Evolutionary conservation across 2,888 invertebrate species (phyloP).

Genomic region (Bimastos eiseni): DNA sequence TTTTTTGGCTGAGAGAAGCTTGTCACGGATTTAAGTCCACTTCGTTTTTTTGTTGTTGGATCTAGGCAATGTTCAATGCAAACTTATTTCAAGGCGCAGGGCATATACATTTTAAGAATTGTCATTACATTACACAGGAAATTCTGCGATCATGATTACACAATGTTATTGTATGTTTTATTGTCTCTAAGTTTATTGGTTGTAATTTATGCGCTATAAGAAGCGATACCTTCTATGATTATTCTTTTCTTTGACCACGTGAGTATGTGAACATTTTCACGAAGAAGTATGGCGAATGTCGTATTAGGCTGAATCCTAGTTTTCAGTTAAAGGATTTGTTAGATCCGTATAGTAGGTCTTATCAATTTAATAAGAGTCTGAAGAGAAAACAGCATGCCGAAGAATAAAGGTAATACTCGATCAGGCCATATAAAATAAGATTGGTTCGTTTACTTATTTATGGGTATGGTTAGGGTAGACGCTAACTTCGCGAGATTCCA

Average conservation of each 20-base stretch:
- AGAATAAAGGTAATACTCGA: neutral
- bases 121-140: no score
- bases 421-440: neutral
- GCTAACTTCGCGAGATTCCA: neutral
- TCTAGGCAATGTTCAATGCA: no score
- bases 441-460: neutral
- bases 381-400: slow-evolving; percentile 1
- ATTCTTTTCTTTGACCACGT: slow-evolving; percentile 1
- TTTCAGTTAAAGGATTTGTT: neutral
- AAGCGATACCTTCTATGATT: neutral
- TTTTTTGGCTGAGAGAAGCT: no score
- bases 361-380: neutral
- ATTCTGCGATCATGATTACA: no score
- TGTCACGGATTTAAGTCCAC: no score
- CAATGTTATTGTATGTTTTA: no score
- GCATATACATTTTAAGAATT: no score
- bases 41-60: no score
- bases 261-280: neutral
- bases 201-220: neutral
- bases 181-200: no score
- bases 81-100: no score
- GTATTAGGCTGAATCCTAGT: neutral
- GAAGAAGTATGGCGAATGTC: neutral
- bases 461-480: neutral
- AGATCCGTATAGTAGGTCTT: neutral